A percentile compares a stretch with the other conserved stretches of the same genome.
Evolutionary conservation across 2,113 vertebrate species (phyloP).

Genomic region (Motacilla alba): DNA sequence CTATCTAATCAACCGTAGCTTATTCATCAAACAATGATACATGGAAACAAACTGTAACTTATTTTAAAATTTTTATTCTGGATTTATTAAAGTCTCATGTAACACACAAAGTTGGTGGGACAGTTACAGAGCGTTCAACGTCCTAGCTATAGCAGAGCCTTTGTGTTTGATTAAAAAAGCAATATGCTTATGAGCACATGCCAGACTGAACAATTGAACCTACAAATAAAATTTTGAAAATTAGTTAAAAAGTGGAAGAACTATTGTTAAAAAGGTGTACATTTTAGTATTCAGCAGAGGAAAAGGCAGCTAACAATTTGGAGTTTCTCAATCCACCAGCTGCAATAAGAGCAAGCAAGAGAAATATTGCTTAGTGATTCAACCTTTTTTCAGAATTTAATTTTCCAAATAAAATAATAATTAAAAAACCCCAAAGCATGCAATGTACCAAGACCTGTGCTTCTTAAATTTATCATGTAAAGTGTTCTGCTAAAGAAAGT

Average conservation of each 20-base stretch:
- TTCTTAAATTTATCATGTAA: not conserved
- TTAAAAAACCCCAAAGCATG: not conserved
- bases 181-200: not conserved
- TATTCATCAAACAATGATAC: not conserved
- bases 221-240: not conserved
- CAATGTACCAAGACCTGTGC: not conserved
- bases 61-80: not conserved
- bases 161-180: not conserved
- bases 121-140: not conserved
- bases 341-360: not conserved
- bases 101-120: not conserved
- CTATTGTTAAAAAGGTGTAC: not conserved
- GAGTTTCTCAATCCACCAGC: not conserved
- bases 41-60: not conserved
- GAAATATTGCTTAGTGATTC: not conserved
- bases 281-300: not conserved
- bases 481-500: not conserved
- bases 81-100: not conserved
- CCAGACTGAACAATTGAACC: not conserved
- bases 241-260: not conserved
- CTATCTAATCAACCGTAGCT: not conserved
- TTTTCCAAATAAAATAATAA: not conserved
- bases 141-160: not conserved
- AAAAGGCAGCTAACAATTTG: not conserved
- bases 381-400: not conserved